Evolutionary conservation across 2,113 vertebrate genomes (phyloP), one percentile per base, ranked within the genome.

Genomic region (Climacteris rufus): DNA sequence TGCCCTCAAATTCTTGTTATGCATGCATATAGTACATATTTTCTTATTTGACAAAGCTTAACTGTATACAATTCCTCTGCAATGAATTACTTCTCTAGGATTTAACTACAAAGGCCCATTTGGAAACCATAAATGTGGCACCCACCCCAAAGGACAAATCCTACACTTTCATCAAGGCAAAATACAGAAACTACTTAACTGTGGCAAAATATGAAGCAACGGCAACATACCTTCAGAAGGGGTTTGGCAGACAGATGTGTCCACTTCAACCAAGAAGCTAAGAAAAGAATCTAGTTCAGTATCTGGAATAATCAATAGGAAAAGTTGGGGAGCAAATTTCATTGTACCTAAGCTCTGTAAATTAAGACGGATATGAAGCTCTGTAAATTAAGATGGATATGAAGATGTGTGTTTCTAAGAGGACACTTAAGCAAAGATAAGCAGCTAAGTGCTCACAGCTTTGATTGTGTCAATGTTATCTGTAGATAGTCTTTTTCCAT

Each of bases 391-490:
- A 93, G 80, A 56, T 71, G 52, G 64, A 44, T 57, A 33, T 52
- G 82, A 89, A 95, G 75, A 83, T 35, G 37, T 93, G 77, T 79
- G 27, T 68, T 92, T 89, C 50, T 95, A 93, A 96, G 83, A 88
- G 86, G 81, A 79, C 71, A 81, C 96, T 93, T 89, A 52, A 80
- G 71, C 56, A 68, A 88, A 96, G 93, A 97, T 96, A 95, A 96
- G 78, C 2, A 0, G 59, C 78, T 65, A 89, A 97, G 96, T 83
- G 86, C 52, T 93, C 70, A 84, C 65, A 93, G 93, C 76, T 96
- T 95, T 94, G 83, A 70, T 95, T 80, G 63, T 96, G 86, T 89
- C 91, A 89, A 5, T 80, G 86, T 89, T 96, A 96, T 96, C 94
- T 90, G 70, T 54, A 92, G 85, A 59, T 60, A 70, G 6, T 56